These are phyloP conservation scores for Limosa lapponica DNA, from an alignment of 2,797 vertebrate species.

Conservation along the genomic window DNA sequence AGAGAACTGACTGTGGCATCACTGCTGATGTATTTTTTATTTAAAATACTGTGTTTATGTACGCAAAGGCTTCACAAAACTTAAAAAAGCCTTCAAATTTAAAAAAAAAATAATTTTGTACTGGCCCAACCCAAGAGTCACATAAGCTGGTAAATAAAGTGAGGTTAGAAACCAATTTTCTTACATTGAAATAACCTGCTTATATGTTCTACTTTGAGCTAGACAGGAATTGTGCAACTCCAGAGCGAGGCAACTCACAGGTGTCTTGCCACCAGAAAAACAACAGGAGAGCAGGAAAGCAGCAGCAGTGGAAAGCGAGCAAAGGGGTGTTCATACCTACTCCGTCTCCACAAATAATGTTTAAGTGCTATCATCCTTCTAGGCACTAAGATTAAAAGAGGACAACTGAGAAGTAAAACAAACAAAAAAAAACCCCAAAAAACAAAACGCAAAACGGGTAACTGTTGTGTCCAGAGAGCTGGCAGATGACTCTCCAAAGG, in stretches of 20 bases:
- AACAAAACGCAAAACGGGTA: background rate
- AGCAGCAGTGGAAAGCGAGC: background rate
- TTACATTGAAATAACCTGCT: background rate
- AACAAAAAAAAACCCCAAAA: background rate
- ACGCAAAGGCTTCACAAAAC: background rate
- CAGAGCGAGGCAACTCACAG: background rate
- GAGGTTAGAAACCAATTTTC: background rate
- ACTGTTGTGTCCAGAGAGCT: background rate
- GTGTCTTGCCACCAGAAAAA: background rate
- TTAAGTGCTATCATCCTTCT: background rate
- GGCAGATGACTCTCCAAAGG: conserved; percentile 1
- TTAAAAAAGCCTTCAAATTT: background rate
- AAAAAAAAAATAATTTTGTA: background rate
- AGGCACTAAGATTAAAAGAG: background rate
- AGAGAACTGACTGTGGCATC: background rate
- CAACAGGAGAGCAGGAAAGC: background rate
- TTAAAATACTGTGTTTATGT: background rate
- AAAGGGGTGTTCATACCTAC: background rate
- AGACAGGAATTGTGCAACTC: background rate
- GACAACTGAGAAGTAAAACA: background rate
- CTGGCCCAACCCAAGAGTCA: background rate
- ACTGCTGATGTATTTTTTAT: background rate
- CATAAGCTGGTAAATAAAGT: background rate
- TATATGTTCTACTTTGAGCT: background rate
- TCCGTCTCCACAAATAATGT: background rate